Evolutionary conservation across 1,140 invertebrate species (phyloP), one percentile per base, ranked within the genome.

Genomic region (Odontomachus brunneus): DNA sequence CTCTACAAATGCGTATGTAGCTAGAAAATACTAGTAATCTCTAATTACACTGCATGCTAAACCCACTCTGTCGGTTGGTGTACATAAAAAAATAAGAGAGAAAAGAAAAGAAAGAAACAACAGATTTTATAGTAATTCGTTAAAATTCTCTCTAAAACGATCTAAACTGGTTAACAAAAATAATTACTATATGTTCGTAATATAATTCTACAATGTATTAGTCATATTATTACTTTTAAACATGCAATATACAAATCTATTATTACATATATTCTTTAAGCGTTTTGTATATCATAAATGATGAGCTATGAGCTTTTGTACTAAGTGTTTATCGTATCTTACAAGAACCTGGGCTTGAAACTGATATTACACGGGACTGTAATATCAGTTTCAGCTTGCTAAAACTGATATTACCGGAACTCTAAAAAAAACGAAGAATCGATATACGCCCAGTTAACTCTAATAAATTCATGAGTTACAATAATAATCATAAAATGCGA

Each of bases 151-250:
- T 55, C 48, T 55, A 78, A 67, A 78, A 78, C 14, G 29, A 78
- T 69, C 22, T 78, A 78, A 78, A 38, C 55, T 67, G 15, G 38
- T 78, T 78, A 51, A 67, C 49, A 67, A 78, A 69, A 78, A 78
- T 78, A 78, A 67, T 69, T 55, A 1, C 4, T 5, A 9, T 57
- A 24, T 57, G 24, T 57, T 57, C 55, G 15, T 57, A 53, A 63
- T 66, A 78, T 29, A 67, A 67, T 48, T 44, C 38, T 44, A 24
- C 55, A 57, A 17, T 67, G 49, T 38, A 29, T 24, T 60, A 71
- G 26, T 82, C 29, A 17, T 48, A 55, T 14, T 51, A 11, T 49
- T 65, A 53, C 75, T 75, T n/a, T 44, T 4, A 44, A 44, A 44
- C 59, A 82, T 44, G 38, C 55, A 55, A 78, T 22, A 69, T 73